Evolutionary conservation across 2,888 invertebrate species (phyloP), one percentile per base, ranked within the genome.

Genomic region (Anthrax anthrax): DNA sequence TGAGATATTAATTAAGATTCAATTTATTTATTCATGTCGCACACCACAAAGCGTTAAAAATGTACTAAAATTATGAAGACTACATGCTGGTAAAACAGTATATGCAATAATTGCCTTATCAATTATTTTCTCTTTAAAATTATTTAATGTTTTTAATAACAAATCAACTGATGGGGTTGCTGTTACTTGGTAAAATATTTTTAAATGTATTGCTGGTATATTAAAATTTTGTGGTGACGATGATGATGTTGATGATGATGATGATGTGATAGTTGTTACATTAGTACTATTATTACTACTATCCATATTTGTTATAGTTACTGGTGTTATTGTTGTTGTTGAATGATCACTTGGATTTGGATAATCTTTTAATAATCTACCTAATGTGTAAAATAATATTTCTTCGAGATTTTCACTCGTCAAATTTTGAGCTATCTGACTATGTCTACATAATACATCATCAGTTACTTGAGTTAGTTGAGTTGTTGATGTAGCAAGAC

Each of bases 11-110:
- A n/a, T n/a, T n/a, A n/a, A n/a, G n/a, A n/a, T n/a, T n/a, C n/a
- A n/a, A n/a, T 23, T 23, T 23, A 6, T 4, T 32, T 67, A 80
- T 61, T 80, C 81, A 64, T 85, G 80, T 57, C 87, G 72, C 54
- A 88, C 76, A 18, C 86, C 88, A 69, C 82, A 83, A 64, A 89
- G 77, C 52, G 88, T 87, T 56, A 89, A 74, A 71, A 85, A 84
- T 58, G 85, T 85, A 71, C 80, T 80, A 54, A 81, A 80, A 70
- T 81, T 83, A 70, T 86, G 84, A 59, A 89, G 74, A 63, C 81
- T 81, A 54, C 77, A 75, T 53, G 86, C 87, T 44, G 89, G 89
- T 69, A 88, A 75, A 50, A 83, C 74, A 14, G 84, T 85, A 56
- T 80, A 79, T 47, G 81, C 81, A 54, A 84, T 73, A 43, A 70